Conservation (phyloP, 2,113 vertebrate species). For the Scomber japonicus region DNA sequence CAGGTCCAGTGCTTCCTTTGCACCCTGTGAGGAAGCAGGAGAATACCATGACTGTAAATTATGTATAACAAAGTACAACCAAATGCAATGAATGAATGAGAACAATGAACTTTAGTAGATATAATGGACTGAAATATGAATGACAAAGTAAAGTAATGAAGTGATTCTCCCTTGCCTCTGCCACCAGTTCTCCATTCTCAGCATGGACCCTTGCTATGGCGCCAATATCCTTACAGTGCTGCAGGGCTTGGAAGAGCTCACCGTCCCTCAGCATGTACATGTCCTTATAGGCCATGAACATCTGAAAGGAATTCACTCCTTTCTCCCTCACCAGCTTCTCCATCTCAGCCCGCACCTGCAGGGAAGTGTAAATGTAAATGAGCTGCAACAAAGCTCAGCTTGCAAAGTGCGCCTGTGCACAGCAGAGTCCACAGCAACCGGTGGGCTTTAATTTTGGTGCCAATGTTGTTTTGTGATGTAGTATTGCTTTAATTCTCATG, state of each 20-base stretch:
- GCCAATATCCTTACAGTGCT: slow-evolving; percentile 93
- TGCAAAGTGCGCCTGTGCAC: background rate
- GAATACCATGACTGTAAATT: background rate
- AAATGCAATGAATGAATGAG: background rate
- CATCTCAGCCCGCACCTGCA: slow-evolving; percentile 94
- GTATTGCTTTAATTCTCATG: background rate
- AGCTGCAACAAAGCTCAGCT: background rate
- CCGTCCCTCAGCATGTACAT: slow-evolving; percentile 95
- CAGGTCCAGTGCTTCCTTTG: slow-evolving; percentile 93
- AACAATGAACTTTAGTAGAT: background rate
- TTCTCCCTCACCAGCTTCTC: slow-evolving; percentile 94
- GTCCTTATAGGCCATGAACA: slow-evolving; percentile 99
- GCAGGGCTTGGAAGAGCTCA: slow-evolving; percentile 94
- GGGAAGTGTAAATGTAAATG: background rate
- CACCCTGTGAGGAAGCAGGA: slow-evolving; percentile 84
- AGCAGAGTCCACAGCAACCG: background rate
- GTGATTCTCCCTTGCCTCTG: slow-evolving; percentile 87
- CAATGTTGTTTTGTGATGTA: background rate
- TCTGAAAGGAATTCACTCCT: slow-evolving; percentile 98
- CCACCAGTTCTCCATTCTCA: slow-evolving; percentile 96
- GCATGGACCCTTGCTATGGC: slow-evolving; percentile 94
- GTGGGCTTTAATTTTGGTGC: background rate
- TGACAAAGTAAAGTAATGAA: no score
- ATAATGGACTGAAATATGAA: background rate
- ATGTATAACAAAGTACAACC: background rate